phyloP scores from a whole-genome alignment of 2,888 invertebrate species.

The Agrotis exclamationis region DNA sequence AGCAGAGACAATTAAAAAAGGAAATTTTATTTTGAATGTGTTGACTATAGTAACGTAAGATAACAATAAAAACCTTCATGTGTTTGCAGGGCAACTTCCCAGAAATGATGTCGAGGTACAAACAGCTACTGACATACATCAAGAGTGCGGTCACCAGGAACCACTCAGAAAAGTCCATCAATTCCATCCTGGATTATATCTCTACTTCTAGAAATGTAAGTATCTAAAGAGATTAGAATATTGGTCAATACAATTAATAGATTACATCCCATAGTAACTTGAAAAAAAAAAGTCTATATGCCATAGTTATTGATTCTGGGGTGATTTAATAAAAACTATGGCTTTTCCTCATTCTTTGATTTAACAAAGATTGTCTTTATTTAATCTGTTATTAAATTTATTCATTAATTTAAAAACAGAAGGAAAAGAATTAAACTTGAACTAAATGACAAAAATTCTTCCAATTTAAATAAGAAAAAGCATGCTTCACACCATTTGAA shows the following conservation, averaged over 20 bases:
- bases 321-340: neutral
- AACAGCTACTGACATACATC: slow-evolving; percentile 99
- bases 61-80: neutral
- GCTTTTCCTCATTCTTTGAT: neutral
- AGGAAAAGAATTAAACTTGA: neutral
- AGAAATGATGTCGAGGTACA: slow-evolving; percentile 99
- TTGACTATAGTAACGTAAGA: neutral
- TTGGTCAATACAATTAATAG: slow-evolving; percentile 43
- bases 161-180: slow-evolving; percentile 99
- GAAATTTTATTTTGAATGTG: neutral
- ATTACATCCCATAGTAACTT: neutral
- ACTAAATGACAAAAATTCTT: neutral
- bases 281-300: slow-evolving; percentile 4
- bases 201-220: slow-evolving; percentile 99
- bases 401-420: neutral
- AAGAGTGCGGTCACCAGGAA: slow-evolving; percentile 99
- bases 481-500: neutral
- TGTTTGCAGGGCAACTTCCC: slow-evolving; percentile 95
- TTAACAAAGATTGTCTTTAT: neutral
- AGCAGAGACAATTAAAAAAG: neutral
- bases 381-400: neutral
- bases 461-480: neutral
- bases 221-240: slow-evolving; percentile 59
- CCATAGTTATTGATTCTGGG: neutral
- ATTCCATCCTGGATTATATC: slow-evolving; percentile 99